Conservation (phyloP, 2,797 vertebrate genomes). For the Gadopsis bispinosus region DNA sequence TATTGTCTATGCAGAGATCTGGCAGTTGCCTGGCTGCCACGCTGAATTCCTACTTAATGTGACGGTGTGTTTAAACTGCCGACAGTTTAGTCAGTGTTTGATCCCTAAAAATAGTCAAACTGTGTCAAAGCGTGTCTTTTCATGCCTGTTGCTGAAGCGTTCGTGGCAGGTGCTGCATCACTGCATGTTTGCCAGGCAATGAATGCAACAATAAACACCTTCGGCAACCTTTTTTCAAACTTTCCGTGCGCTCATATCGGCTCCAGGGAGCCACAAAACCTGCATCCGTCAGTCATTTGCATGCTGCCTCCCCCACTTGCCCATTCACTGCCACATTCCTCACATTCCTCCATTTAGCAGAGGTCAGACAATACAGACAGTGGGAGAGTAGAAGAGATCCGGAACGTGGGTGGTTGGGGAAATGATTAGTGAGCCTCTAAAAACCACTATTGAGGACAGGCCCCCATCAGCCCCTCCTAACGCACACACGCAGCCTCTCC, state of each 20-base stretch:
- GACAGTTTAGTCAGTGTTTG: slow-evolving; percentile 30
- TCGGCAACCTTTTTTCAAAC: slow-evolving; percentile 2
- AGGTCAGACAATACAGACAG: slow-evolving; percentile 29
- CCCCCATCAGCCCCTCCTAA: neutral
- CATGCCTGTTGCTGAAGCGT: neutral
- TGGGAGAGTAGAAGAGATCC: slow-evolving; percentile 43
- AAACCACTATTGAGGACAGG: slow-evolving; percentile 44
- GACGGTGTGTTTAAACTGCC: slow-evolving; percentile 19
- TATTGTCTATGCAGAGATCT: slow-evolving; percentile 27
- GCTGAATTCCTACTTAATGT: slow-evolving; percentile 59
- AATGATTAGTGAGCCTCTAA: slow-evolving; percentile 57
- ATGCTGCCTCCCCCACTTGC: slow-evolving; percentile 31
- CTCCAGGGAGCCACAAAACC: neutral
- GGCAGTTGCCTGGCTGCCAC: slow-evolving; percentile 32
- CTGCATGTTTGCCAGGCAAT: neutral
- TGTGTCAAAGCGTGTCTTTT: slow-evolving; percentile 15
- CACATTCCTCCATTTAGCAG: slow-evolving; percentile 58
- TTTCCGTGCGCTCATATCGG: neutral
- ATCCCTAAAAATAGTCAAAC: slow-evolving; percentile 46
- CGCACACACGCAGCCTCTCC: neutral
- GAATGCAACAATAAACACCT: neutral
- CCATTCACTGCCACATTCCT: slow-evolving; percentile 68
- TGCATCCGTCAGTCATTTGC: slow-evolving; percentile 28
- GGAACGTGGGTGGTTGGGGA: slow-evolving; percentile 65
- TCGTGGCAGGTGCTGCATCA: neutral